phyloP scores from a whole-genome alignment of 2,797 vertebrate genomes.

The Falco cherrug region DNA sequence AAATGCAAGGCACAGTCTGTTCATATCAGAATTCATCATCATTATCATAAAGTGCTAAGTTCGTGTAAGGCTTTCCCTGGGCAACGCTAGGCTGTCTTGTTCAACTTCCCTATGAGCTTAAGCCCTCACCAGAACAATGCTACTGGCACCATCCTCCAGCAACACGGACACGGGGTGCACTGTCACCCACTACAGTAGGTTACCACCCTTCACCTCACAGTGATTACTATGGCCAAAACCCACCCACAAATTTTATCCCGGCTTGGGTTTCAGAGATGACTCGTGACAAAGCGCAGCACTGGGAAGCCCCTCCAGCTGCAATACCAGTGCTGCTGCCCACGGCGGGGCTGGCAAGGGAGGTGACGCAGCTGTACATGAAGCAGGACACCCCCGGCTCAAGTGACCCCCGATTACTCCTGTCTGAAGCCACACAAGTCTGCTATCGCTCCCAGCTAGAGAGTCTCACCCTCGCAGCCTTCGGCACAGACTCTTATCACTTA shows the following conservation, averaged over 20 bases:
- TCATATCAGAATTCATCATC: neutral
- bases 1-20: neutral
- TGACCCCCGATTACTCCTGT: neutral
- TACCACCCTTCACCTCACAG: neutral
- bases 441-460: neutral
- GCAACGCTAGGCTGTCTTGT: neutral
- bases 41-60: neutral
- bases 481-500: neutral
- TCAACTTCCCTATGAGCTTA: neutral
- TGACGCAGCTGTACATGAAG: neutral
- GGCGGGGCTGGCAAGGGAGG: neutral
- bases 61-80: neutral
- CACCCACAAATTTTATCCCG: neutral
- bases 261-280: neutral
- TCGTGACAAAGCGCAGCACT: fast-evolving
- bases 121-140: neutral
- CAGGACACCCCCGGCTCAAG: neutral
- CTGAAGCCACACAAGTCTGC: fast-evolving
- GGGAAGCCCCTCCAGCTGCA: neutral
- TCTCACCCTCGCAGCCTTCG: neutral
- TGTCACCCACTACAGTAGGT: neutral
- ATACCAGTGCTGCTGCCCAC: neutral
- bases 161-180: fast-evolving
- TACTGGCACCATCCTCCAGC: neutral
- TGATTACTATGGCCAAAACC: neutral